A percentile compares a stretch with the other conserved stretches of the same genome.
Evolutionary conservation across 2,888 invertebrate genomes (phyloP).

Genomic region (Calephelis perditalis): DNA sequence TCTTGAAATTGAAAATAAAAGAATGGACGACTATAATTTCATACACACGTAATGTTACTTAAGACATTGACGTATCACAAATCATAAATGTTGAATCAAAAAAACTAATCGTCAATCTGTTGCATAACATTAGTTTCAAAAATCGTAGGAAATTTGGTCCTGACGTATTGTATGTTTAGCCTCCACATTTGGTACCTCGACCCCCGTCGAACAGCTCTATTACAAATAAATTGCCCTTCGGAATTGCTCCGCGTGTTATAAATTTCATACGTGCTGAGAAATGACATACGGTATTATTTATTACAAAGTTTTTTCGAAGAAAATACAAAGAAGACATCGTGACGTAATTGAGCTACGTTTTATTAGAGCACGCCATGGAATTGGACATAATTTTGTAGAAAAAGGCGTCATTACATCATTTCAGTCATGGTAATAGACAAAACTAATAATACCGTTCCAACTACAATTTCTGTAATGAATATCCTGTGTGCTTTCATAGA

Average conservation of each 20-base stretch:
- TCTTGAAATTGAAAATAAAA: too few relatives aligned
- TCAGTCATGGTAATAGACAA: background rate
- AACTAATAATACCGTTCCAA: too few relatives aligned
- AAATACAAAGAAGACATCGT: slow-evolving; percentile 73
- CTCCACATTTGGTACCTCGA: slow-evolving; percentile 7
- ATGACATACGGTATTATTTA: slow-evolving; percentile 78
- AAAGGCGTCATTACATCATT: slow-evolving; percentile 8
- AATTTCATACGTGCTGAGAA: slow-evolving; percentile 79
- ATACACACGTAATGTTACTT: too few relatives aligned
- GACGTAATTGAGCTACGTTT: slow-evolving; percentile 70
- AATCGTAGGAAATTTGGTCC: background rate
- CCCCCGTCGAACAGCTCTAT: slow-evolving; percentile 56
- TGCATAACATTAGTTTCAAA: too few relatives aligned
- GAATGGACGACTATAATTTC: too few relatives aligned
- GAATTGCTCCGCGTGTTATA: slow-evolving; percentile 70
- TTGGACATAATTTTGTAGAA: slow-evolving; percentile 22
- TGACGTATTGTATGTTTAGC: slow-evolving; percentile 7
- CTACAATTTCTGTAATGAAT: too few relatives aligned
- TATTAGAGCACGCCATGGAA: slow-evolving; percentile 52
- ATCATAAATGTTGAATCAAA: too few relatives aligned
- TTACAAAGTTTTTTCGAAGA: slow-evolving; percentile 59
- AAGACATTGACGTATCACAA: too few relatives aligned
- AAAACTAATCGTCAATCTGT: too few relatives aligned
- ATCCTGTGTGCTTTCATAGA: too few relatives aligned
- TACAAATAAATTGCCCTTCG: slow-evolving; percentile 76